Evolutionary conservation across 2,113 vertebrate genomes (phyloP), one percentile per base, ranked within the genome.

Genomic region (Eubucco bourcierii): DNA sequence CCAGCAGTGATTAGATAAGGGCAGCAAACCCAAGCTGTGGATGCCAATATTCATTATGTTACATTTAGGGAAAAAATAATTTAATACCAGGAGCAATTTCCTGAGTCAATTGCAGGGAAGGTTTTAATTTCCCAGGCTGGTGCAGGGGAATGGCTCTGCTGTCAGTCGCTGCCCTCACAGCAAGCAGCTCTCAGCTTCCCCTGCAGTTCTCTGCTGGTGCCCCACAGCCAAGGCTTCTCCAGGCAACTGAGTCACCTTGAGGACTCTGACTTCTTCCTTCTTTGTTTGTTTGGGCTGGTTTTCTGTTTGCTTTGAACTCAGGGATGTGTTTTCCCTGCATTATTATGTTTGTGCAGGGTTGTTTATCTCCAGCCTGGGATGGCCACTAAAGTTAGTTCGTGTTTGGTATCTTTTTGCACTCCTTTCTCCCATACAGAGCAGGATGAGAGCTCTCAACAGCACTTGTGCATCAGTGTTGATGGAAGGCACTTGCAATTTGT

Each of bases 91-190:
- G 41, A 88, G 60, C 82, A 91, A 95, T 83, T 95, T 90, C 81
- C 75, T 85, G 65, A 94, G 31, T 74, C 12, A 29, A 66, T 80
- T 88, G 21, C 61, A 85, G 61, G 93, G 82, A 95, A 65, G 71
- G 53, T 93, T 95, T 95, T 96, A 90, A 97, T 96, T 97, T 97
- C 94, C 93, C 90, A 92, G 46, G 29, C 37, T 93, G 88, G 71
- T 76, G 71, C 82, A 96, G 95, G 91, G 90, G 93, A 96, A 95
- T 95, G 33, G 10, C 83, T 96, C 19, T 80, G 71, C 78, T 95
- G 89, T 95, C 97, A 97, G 15, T 94, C 0, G 6, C 93, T 87
- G 90, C 90, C 80, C 64, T 73, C 33, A 39, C 37, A 88, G 71
- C 80, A 90, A 94, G 23, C 27, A 79, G 93, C 27, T 64, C 75